Evolutionary conservation across 1,140 invertebrate genomes (phyloP), one percentile per base, ranked within the genome.

Genomic region (Eriosoma lanigerum): DNA sequence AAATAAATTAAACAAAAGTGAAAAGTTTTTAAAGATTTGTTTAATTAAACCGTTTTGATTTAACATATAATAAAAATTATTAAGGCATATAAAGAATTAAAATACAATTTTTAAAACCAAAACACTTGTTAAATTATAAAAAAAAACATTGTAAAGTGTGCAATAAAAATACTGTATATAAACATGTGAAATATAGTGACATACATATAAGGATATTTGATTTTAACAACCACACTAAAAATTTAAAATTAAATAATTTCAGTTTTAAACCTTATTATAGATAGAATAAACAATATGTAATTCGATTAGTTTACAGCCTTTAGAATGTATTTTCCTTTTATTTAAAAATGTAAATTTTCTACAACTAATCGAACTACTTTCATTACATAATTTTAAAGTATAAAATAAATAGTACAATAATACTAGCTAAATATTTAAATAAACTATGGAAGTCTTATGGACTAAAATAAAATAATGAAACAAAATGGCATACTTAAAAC

Each of bases 281-380:
- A 73, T 44, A 76, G 15, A 26, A 15, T 56, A 76, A 17, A 44
- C 50, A 76, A 17, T 58, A 76, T 21, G 52, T 76, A 76, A 76
- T 76, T 76, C 72, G 72, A 76, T 48, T 58, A 58, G n/a, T 44
- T 76, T 75, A 76, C 72, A 76, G 72, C 72, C 72, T 76, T 76
- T 76, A 44, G 52, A 44, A 76, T 76, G 24, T 76, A n/a, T 24
- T 32, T 44, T 29, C 24, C 3, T 24, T 54, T 75, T 50, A 15
- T n/a, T n/a, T 44, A 32, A 44, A 76, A 58, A 58, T 58, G 50
- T 58, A n/a, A 10, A 76, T 76, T 76, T 54, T 9, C n/a, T 10
- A 4, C 8, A 38, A 44, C 72, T 76, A 76, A 76, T 76, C 29
- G 52, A 58, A 76, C 72, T 56, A 76, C 52, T 58, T 58, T 56